Base-by-base conservation (phyloP, 2,113 vertebrate species). In the Anolis carolinensis region DNA sequence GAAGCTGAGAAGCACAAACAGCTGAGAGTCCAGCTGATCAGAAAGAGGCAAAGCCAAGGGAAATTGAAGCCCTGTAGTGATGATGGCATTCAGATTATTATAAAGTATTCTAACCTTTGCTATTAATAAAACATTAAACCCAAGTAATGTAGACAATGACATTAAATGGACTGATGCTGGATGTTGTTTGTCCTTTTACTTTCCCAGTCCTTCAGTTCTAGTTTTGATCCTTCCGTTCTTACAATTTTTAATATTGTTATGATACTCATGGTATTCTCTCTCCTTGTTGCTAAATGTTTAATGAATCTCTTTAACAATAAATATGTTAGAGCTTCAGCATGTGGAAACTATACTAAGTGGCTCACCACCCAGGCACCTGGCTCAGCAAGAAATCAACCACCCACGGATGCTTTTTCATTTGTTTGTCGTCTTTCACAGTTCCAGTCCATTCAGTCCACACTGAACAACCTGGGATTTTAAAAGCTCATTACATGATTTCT, bases 241-340 rank as follows among this genome's bases (percentile, higher is more conserved):
- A 75, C 87, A 5, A 83, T 89, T 82, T 91, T 93, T 87, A 82
- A 32, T 50, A 72, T 59, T 80, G 65, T 83, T 73, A 55, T 59
- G 14, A 70, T 55, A 70, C 8, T 92, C 50, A 86, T 88, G 78
- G 79, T 89, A 87, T 82, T 68, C 70, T 92, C 1, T 7, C 77
- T 88, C 55, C 77, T 86, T 86, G 52, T 80, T 80, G 86, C 30
- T 89, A 94, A 91, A 71, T 91, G 92, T 93, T 93, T 91, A 91
- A 93, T 89, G 23, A 1, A 82, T 95, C 25, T 90, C 89, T 94
- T 89, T 92, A 87, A 93, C 93, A 94, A 78, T 89, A 87, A 91
- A 82, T 27, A 75, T 30, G 84, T 92, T 74, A 83, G 85, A 55
- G 39, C 86, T 92, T 94, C 83, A 84, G 90, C 30, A 72, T 81